These are phyloP conservation scores for Coracopsis vasa DNA, from an alignment of 2,113 vertebrate species.

Conservation along the genomic window DNA sequence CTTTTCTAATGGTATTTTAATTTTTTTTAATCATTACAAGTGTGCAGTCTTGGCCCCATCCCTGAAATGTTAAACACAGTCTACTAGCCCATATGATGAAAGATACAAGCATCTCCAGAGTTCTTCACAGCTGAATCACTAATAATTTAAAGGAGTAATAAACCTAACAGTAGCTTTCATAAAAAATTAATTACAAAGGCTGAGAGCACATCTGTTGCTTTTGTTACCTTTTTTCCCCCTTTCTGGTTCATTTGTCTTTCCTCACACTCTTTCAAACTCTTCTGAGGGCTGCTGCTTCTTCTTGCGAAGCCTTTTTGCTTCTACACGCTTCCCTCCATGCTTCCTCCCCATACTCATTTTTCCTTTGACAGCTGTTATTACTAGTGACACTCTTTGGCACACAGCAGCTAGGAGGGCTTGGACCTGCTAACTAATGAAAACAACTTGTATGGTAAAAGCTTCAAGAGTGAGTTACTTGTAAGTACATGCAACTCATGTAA, in stretches of 20 bases:
- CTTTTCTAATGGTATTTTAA: not conserved
- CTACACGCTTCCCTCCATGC: not conserved
- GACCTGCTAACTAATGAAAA: not conserved
- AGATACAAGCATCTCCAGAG: conserved; percentile 12
- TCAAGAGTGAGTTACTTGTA: not conserved
- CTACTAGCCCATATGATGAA: conserved; percentile 1
- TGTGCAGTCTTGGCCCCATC: not conserved
- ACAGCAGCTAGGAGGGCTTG: not conserved
- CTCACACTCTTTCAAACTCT: not conserved
- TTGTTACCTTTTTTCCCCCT: not conserved
- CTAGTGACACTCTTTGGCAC: not conserved
- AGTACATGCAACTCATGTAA: not conserved
- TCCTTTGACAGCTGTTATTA: not conserved
- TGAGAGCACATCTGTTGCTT: conserved; percentile 40
- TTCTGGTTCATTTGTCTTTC: conserved; percentile 1
- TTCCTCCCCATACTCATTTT: not conserved
- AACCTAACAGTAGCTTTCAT: conserved; percentile 28
- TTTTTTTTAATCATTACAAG: not conserved
- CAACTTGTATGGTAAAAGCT: not conserved
- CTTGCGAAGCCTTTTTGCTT: not conserved
- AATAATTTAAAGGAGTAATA: conserved; percentile 47
- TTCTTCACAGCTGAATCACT: conserved; percentile 40
- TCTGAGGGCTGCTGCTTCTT: not conserved
- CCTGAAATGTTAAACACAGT: conserved; percentile 16
- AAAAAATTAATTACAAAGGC: conserved; percentile 36